A percentile compares a stretch with the other conserved stretches of the same genome.
Evolutionary conservation across 2,888 invertebrate genomes (phyloP).

Genomic region (Troides helena): DNA sequence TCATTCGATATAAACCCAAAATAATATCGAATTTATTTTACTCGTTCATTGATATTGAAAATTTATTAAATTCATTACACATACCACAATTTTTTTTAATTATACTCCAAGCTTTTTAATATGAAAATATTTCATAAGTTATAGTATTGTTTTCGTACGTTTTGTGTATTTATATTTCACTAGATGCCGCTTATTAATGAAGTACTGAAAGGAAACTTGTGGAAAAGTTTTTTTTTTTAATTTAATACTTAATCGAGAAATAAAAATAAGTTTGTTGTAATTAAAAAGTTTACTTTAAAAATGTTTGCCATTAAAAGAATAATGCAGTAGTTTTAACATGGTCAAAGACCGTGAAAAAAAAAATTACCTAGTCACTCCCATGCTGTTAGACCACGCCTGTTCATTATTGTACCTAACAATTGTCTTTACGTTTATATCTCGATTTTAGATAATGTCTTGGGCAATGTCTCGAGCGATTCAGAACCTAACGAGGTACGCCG

Average conservation of each 20-base stretch:
- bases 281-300: background rate
- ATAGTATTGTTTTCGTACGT: background rate
- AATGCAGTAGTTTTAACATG: conserved; percentile 37
- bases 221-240: no score
- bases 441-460: conserved; percentile 34
- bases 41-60: background rate
- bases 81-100: no score
- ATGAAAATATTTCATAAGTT: background rate
- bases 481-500: conserved; percentile 24
- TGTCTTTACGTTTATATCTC: conserved; percentile 33
- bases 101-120: background rate
- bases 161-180: background rate
- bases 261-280: no score
- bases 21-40: background rate
- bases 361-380: conserved; percentile 59
- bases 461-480: conserved; percentile 25
- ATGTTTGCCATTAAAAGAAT: background rate
- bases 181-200: background rate
- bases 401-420: conserved; percentile 43
- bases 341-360: conserved; percentile 53
- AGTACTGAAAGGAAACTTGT: no score
- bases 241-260: no score
- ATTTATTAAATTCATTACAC: background rate
- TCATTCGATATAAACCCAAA: background rate
- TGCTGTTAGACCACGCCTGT: conserved; percentile 54